These are phyloP conservation scores for Bellardia pandia DNA, from an alignment of 2,888 invertebrate genomes.

Conservation along the genomic window DNA sequence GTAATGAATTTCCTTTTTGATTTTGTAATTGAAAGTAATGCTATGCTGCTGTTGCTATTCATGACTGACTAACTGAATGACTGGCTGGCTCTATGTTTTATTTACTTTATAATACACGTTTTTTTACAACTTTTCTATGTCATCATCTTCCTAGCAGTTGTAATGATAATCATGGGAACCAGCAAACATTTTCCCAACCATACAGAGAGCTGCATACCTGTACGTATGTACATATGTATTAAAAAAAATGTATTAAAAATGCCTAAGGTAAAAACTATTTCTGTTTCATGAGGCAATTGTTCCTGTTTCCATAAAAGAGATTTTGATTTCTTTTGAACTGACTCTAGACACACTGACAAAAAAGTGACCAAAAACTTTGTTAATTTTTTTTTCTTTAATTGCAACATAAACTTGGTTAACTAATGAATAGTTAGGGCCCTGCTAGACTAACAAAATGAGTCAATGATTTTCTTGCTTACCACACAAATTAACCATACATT, in stretches of 20 bases:
- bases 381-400: slow-evolving; percentile 41
- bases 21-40: slow-evolving; percentile 67
- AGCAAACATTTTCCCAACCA: slow-evolving; percentile 37
- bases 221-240: neutral
- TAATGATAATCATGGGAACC: slow-evolving; percentile 68
- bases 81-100: slow-evolving; percentile 10
- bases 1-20: slow-evolving; percentile 62
- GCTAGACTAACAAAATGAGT: too few species aligned
- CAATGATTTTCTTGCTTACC: neutral
- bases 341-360: neutral
- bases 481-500: slow-evolving; percentile 4
- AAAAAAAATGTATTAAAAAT: slow-evolving; percentile 17
- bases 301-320: slow-evolving; percentile 34
- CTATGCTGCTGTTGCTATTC: neutral
- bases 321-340: slow-evolving; percentile 10
- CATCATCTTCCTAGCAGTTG: slow-evolving; percentile 57
- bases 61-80: neutral
- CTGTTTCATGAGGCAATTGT: slow-evolving; percentile 17
- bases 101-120: slow-evolving; percentile 27
- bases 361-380: slow-evolving; percentile 31
- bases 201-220: neutral
- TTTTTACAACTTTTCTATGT: slow-evolving; percentile 42
- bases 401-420: neutral
- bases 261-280: slow-evolving; percentile 22
- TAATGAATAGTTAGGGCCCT: too few species aligned